Evolutionary conservation across 2,113 vertebrate species (phyloP).

Genomic region (Boulengeromyrus knoepffleri): DNA sequence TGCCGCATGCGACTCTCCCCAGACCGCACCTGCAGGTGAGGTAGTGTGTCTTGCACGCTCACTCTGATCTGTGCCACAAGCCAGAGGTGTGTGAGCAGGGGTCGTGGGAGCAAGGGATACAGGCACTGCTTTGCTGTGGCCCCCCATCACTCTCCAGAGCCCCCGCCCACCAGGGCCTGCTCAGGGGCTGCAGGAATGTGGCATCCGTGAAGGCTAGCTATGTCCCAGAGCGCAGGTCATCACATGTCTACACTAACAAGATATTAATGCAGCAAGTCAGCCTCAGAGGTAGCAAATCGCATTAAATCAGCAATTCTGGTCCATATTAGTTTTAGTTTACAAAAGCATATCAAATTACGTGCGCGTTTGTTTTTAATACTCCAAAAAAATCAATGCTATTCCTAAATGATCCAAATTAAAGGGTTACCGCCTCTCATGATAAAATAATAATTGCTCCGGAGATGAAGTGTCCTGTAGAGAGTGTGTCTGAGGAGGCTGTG

Average conservation of each 20-base stretch:
- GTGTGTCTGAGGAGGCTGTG: not conserved
- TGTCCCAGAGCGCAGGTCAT: not conserved
- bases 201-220: not conserved
- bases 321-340: not conserved
- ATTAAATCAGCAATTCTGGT: not conserved
- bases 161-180: not conserved
- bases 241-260: not conserved
- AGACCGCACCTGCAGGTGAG: not conserved
- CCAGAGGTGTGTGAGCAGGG: not conserved
- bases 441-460: not conserved
- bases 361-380: not conserved
- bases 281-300: not conserved
- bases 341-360: not conserved
- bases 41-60: not conserved
- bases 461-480: not conserved
- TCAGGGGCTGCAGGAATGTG: not conserved
- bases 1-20: not conserved
- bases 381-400: not conserved
- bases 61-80: not conserved
- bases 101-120: not conserved
- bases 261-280: not conserved
- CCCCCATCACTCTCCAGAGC: not conserved
- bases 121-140: not conserved
- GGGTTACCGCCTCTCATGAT: not conserved
- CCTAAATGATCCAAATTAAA: not conserved